phyloP scores from a whole-genome alignment of 2,888 invertebrate genomes.

The Endomychus coccineus region DNA sequence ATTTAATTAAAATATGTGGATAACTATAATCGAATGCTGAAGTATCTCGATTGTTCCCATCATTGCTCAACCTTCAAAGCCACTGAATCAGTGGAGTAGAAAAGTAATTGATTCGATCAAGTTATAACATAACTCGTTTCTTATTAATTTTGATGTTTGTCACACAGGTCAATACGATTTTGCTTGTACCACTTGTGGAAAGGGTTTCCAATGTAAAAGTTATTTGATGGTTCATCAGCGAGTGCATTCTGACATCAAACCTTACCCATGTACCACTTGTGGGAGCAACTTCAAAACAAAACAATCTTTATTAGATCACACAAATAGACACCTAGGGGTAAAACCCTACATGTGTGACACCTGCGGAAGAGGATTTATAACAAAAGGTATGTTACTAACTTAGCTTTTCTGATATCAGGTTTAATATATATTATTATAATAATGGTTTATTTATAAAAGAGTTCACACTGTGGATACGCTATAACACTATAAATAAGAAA shows the following conservation, averaged over 20 bases:
- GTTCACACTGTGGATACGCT: no score
- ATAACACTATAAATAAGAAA: no score
- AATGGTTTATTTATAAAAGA: no score
- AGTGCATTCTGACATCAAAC: conserved; percentile 53
- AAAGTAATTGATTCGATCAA: background rate
- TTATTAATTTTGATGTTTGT: no score
- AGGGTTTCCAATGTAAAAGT: conserved; percentile 55
- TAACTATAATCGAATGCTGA: no score
- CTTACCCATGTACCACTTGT: conserved; percentile 52
- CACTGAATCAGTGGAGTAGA: background rate
- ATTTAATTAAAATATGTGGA: no score
- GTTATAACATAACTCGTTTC: no score
- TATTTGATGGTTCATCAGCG: conserved; percentile 54
- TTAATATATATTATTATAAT: no score
- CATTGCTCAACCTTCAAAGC: no score
- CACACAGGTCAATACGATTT: conserved; percentile 48
- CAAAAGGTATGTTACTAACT: conserved; percentile 48
- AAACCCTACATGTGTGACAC: conserved; percentile 53
- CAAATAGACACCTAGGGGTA: conserved; percentile 53
- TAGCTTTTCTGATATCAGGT: no score
- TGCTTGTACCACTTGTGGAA: conserved; percentile 52
- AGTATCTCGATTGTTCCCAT: no score
- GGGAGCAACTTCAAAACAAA: conserved; percentile 54
- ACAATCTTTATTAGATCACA: conserved; percentile 52
- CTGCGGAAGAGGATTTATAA: conserved; percentile 53